Conservation (phyloP, 2,888 invertebrate species). For the Meandrusa payeni region DNA sequence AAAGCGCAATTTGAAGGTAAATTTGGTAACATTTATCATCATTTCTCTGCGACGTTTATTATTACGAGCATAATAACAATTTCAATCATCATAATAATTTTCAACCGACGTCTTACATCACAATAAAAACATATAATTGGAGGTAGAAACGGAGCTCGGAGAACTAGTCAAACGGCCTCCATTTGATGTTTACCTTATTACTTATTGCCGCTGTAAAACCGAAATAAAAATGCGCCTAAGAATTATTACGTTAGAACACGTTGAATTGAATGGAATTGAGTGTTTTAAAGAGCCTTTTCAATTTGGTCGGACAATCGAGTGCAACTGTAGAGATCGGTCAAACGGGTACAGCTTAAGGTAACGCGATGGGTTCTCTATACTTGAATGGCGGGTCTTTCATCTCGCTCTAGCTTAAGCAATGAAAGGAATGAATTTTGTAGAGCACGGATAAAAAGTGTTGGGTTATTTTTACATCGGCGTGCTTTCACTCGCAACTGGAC, state of each 20-base stretch:
- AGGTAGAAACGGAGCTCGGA: conserved; percentile 29
- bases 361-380: conserved; percentile 38
- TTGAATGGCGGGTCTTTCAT: conserved; percentile 43
- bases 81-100: no score
- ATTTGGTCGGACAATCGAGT: conserved; percentile 48
- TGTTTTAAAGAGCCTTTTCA: conserved; percentile 39
- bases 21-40: no score
- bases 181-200: conserved; percentile 71
- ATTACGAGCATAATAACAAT: no score
- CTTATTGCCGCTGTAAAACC: conserved; percentile 64
- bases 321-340: conserved; percentile 42
- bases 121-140: conserved; percentile 20
- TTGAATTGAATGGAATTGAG: conserved; percentile 36
- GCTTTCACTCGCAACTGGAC: conserved; percentile 28
- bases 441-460: conserved; percentile 27
- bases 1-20: no score
- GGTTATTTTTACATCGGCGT: conserved; percentile 27
- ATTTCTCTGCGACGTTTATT: no score
- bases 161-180: conserved; percentile 51
- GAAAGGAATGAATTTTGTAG: conserved; percentile 26
- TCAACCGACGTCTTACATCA: conserved; percentile 7
- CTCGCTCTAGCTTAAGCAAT: conserved; percentile 33
- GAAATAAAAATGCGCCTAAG: conserved; percentile 66
- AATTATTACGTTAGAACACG: conserved; percentile 43
- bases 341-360: conserved; percentile 43